phyloP scores from a whole-genome alignment of 2,113 vertebrate species.

The Embiotoca jacksoni region DNA sequence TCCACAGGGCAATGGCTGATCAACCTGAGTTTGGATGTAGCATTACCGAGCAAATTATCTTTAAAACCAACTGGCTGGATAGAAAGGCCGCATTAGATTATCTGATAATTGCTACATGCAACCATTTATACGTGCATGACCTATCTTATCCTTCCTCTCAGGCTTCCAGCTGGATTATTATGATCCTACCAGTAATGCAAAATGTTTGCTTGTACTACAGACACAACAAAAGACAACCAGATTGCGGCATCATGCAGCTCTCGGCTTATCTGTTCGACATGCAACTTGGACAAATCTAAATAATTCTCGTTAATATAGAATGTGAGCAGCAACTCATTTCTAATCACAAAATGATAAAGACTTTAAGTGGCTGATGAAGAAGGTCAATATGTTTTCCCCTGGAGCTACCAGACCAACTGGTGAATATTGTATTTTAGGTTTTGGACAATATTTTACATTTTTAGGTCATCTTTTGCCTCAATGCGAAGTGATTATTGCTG shows the following conservation, averaged over 20 bases:
- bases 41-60: slow-evolving; percentile 32
- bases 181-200: not conserved
- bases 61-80: slow-evolving; percentile 28
- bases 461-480: too few relatives aligned
- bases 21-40: slow-evolving; percentile 56
- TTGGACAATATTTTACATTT: not conserved
- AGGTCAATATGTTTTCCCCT: not conserved
- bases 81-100: not conserved
- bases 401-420: not conserved
- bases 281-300: too few relatives aligned
- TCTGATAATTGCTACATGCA: slow-evolving; percentile 19
- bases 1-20: slow-evolving; percentile 67
- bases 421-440: not conserved
- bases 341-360: not conserved
- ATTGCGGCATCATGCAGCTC: too few relatives aligned
- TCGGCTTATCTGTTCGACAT: too few relatives aligned
- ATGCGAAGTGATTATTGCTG: not conserved
- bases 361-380: not conserved
- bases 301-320: slow-evolving; percentile 3
- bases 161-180: not conserved
- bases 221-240: too few relatives aligned
- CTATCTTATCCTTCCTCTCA: not conserved
- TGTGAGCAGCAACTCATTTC: not conserved
- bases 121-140: slow-evolving; percentile 3
- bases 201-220: not conserved